Evolutionary conservation across 2,888 invertebrate genomes (phyloP).

Genomic region (Seira ritae): DNA sequence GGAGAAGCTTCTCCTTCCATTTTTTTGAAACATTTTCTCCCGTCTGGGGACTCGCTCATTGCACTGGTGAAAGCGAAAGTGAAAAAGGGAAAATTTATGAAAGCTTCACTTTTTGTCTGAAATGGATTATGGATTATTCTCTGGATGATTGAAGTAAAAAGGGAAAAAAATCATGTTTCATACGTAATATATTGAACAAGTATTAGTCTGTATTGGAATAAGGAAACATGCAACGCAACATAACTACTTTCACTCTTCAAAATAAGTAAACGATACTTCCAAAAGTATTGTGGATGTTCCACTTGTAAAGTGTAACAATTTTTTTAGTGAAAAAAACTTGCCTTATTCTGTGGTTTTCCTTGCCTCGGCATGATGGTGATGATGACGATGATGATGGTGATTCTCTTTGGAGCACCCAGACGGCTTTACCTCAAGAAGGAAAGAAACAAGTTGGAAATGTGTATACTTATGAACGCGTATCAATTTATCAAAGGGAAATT

Average conservation of each 20-base stretch:
- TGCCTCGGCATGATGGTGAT: too few relatives aligned
- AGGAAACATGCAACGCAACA: background rate
- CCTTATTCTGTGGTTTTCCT: too few relatives aligned
- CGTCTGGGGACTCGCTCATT: background rate
- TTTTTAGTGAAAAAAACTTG: too few relatives aligned
- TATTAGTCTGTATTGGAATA: background rate
- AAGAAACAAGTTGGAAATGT: background rate
- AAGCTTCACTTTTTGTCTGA: background rate
- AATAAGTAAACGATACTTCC: background rate
- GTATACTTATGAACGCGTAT: background rate
- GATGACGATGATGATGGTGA: too few relatives aligned
- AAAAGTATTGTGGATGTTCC: too few relatives aligned
- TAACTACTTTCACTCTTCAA: background rate
- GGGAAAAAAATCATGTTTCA: background rate
- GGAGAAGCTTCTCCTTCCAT: background rate
- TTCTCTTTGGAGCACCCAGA: background rate
- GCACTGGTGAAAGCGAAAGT: background rate
- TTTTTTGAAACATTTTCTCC: background rate
- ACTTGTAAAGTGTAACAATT: too few relatives aligned
- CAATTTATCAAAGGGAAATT: background rate
- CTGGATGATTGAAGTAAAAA: constrained; percentile 1
- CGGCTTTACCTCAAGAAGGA: background rate
- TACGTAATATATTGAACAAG: background rate
- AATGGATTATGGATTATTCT: constrained; percentile 15
- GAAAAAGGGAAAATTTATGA: background rate